Evolutionary conservation across 2,113 vertebrate genomes (phyloP), one percentile per base, ranked within the genome.

Genomic region (Tretioscincus oriximinensis): DNA sequence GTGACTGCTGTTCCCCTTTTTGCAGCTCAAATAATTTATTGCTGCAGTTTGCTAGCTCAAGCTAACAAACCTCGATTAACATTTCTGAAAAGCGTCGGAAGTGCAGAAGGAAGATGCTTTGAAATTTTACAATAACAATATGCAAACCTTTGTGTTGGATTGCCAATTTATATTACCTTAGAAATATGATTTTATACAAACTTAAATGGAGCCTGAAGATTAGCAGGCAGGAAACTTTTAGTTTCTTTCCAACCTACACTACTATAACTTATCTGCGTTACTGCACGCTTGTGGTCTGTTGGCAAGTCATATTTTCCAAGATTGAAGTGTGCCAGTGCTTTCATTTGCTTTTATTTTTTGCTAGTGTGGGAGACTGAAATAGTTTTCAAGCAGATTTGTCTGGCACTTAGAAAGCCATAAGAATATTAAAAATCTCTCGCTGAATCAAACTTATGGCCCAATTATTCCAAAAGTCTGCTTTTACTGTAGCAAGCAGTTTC

Each of bases 41-140:
- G 5, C 9, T 63, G 45, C 28, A 60, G 73, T 75, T 9, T 73
- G 79, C 26, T 18, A 47, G 5, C 76, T 60, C 1, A 58, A 22
- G 45, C 71, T n/a, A 80, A 75, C 63, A 81, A 77, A 61, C 51
- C 65, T 20, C 71, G n/a, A 21, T 64, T 83, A 28, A 10, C 71
- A 41, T 18, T 72, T 74, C 45, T 87, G 22, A 74, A 58, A 81
- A 60, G 16, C 16, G 16, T 7, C 61, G 26, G 18, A 61, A 47
- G 63, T 24, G 66, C n/a, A 35, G 49, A 35, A 29, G 21, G 22
- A 82, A 18, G 72, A 77, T 76, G 54, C 58, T 78, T 69, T 68
- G 49, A 78, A 70, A 60, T 31, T 61, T 11, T 70, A 58, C 20
- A 20, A 22, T 41, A 60, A 61, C 49, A 78, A 78, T 58, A 78